Evolutionary conservation across 2,888 invertebrate species (phyloP), one percentile per base, ranked within the genome.

Genomic region (Calliphora vomitoria): DNA sequence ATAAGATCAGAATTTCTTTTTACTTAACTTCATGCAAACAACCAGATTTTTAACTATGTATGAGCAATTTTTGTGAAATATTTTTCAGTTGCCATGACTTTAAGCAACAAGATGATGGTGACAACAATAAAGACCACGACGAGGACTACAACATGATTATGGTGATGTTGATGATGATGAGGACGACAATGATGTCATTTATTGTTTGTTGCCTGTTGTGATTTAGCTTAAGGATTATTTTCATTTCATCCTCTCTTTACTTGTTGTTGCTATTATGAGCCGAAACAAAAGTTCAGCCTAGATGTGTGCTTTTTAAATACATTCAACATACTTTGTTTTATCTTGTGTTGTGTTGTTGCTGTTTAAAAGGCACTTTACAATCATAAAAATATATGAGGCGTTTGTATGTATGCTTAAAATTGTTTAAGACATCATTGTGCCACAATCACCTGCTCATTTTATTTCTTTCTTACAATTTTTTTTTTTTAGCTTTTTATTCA

Each of bases 161-260:
- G 55, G 55, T 62, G 68, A 25, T 60, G 71, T 31, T 53, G 38
- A n/a, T 69, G 53, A 74, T 41, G 38, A 64, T 75, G 69, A 80
- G 47, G 25, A 64, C 20, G 44, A 71, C 47, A 68, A 80, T 74
- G 44, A 68, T 82, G 83, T 79, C 79, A 55, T 86, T 83, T 82
- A 35, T 79, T 83, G 35, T 82, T 55, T 11, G 15, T 62, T 71
- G 18, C 53, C 10, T 78, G 13, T 38, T 62, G 13, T 68, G 35
- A 55, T 3, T 47, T 6, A 35, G 47, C 41, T 38, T 55, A 18
- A 69, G 60, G 47, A 31, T 80, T 35, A 15, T 60, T 35, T 58
- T 72, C 11, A 10, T 64, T 35, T 35, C 0, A 6, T 47, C 25
- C 25, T 25, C 4, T 15, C 15, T 47, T 15, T 15, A 15, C 4